Base-by-base conservation (phyloP, 1,140 invertebrate species). In the Aphaenogaster ashmeadi region DNA sequence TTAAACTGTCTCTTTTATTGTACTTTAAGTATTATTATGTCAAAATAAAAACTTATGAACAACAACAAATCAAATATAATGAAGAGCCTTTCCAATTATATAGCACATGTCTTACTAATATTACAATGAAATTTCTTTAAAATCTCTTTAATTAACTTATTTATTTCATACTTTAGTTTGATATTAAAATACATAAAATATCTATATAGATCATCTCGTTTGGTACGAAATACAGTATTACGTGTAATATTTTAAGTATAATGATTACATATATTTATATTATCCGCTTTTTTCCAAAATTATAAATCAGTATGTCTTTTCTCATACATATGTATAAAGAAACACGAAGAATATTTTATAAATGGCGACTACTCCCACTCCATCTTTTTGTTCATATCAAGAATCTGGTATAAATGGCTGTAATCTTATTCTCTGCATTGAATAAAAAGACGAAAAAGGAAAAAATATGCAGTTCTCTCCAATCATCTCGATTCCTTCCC, bases 171-270 rank as follows among this genome's bases (percentile, higher is more conserved):
- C 18, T 3, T 11, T 33, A 52, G 9, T 5, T 54, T 54, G 18
- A 36, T 72, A 54, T 54, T 72, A 72, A 52, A n/a, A 3, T 36
- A 33, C 18, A 11, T 72, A 50, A 11, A 71, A 50, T 71, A 27
- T 47, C 27, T 50, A n/a, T 50, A 9, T 38, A 54, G 8, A 72
- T 72, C 27, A 52, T 38, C 33, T 36, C 8, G 3, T 15, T 72
- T n/a, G 15, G 1, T 52, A 72, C 18, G 8, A 72, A 3, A 11
- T 67, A 21, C 44, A 67, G 21, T 44, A 21, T 67, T 71, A 27
- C 67, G 7, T 36, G 9, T 52, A 72, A 72, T 72, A 72, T 66
- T 66, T 66, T 38, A 36, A 72, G 21, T 27, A 77, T 36, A 41
- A 38, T 58, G n/a, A 77, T 58, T 58, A 77, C n/a, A 27, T 54